Evolutionary conservation across 2,797 vertebrate genomes (phyloP), one percentile per base, ranked within the genome.

Genomic region (Cygnus olor): DNA sequence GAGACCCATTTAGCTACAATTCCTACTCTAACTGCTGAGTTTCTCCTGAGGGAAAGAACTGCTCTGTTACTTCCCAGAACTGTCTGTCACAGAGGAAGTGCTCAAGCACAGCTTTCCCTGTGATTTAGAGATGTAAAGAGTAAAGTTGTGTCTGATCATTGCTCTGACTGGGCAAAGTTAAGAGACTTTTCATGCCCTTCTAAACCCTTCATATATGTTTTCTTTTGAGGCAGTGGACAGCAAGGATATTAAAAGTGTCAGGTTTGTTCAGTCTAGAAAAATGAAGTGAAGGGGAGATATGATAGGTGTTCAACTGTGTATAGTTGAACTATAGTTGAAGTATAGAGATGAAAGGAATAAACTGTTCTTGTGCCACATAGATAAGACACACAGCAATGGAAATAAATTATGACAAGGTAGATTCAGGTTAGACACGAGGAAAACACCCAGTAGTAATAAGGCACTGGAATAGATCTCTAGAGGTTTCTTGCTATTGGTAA

Each of bases 121-220:
- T 86, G 70, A 94, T 92, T 88, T 92, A 81, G 63, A 71, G 60
- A 79, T 63, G 9, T 49, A 73, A 87, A 80, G 34, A 86, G 25
- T 42, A 53, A 90, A 89, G 38, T 40, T 78, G 14, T 1, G 0
- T 68, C 47, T 89, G 47, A 88, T 93, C 18, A 32, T 85, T 88
- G 44, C n/a, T 89, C 57, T 72, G 25, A 63, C 42, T 51, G 53
- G 69, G 40, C 27, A 85, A 42, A 53, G 36, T 1, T 12, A 76
- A 64, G 54, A 86, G 40, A 84, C 14, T 76, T 94, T 83, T 81
- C 6, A 1, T 93, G 63, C 45, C 58, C 28, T 61, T 80, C 86
- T 76, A 83, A 86, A 57, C 5, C 4, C 63, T 94, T 95, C n/a
- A n/a, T 79, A 76, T 85, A 90, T 88, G 22, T 40, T 91, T 92